These are phyloP conservation scores for Drosophila ohnishii DNA, from an alignment of 1,140 invertebrate genomes.

Conservation along the genomic window DNA sequence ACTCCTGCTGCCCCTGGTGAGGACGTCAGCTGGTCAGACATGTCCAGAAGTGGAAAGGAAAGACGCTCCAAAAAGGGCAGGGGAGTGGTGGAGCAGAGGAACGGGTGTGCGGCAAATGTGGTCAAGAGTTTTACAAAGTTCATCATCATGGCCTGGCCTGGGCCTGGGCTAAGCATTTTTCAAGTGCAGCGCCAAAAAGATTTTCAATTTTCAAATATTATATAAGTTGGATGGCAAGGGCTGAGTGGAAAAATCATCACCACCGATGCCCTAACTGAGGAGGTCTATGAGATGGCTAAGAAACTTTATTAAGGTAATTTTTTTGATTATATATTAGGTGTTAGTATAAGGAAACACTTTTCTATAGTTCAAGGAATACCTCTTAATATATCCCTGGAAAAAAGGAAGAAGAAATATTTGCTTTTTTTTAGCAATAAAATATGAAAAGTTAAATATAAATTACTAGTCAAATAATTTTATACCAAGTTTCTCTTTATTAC, in stretches of 20 bases:
- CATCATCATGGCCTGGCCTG: constrained; percentile 62
- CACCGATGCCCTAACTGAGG: constrained; percentile 25
- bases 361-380: neutral
- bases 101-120: constrained; percentile 68
- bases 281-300: neutral
- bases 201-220: constrained; percentile 80
- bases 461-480: neutral
- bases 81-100: neutral
- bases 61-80: neutral
- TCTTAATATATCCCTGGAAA: no score
- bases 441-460: neutral
- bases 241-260: constrained; percentile 54
- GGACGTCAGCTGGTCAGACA: constrained; percentile 73
- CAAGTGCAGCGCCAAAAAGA: constrained; percentile 76
- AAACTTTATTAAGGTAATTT: no score
- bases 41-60: constrained; percentile 59
- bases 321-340: neutral
- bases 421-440: neutral
- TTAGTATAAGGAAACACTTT: no score
- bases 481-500: no score
- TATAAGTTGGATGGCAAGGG: constrained; percentile 56
- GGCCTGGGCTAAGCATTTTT: constrained; percentile 71
- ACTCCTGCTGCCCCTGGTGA: constrained; percentile 6
- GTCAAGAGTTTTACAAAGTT: constrained; percentile 79
- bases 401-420: neutral